phyloP scores from a whole-genome alignment of 2,797 vertebrate species.

The Dallia pectoralis region DNA sequence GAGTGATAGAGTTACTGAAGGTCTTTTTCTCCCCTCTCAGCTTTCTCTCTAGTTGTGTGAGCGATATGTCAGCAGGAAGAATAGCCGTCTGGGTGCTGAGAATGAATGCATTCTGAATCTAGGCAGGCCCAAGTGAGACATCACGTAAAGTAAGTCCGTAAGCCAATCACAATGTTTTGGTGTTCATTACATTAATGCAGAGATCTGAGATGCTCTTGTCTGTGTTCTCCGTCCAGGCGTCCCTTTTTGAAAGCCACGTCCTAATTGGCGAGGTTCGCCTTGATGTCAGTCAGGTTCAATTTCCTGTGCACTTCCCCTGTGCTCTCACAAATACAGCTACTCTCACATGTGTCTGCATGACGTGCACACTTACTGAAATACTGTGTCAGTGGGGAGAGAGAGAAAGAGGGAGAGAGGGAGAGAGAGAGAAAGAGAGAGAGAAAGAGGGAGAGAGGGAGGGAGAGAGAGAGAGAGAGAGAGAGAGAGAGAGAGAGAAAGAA shows the following conservation, averaged over 20 bases:
- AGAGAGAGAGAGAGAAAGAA: too few species aligned
- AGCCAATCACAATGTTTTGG: background rate
- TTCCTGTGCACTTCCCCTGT: constrained; percentile 1
- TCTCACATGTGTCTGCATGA: background rate
- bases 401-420: too few species aligned
- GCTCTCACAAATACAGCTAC: background rate
- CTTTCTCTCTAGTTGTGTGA: background rate
- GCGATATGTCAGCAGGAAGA: background rate
- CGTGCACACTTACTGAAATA: background rate
- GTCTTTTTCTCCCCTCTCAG: background rate
- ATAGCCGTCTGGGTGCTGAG: background rate
- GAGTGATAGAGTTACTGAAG: constrained; percentile 4
- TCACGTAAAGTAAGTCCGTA: background rate
- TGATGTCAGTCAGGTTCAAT: constrained; percentile 10
- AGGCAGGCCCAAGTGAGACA: constrained; percentile 1
- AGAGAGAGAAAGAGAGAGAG: too few species aligned
- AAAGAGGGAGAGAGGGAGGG: too few species aligned
- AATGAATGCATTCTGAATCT: background rate
- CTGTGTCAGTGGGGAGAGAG: background rate
- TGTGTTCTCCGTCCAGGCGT: background rate
- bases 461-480: too few species aligned
- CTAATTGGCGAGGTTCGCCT: constrained; percentile 11
- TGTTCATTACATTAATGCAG: background rate
- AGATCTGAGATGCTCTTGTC: background rate
- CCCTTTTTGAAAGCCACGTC: background rate